Percentiles rank a stretch among this genome's conserved stretches.
Conservation (phyloP, 2,888 invertebrate genomes). For the Leucoma salicis region DNA sequence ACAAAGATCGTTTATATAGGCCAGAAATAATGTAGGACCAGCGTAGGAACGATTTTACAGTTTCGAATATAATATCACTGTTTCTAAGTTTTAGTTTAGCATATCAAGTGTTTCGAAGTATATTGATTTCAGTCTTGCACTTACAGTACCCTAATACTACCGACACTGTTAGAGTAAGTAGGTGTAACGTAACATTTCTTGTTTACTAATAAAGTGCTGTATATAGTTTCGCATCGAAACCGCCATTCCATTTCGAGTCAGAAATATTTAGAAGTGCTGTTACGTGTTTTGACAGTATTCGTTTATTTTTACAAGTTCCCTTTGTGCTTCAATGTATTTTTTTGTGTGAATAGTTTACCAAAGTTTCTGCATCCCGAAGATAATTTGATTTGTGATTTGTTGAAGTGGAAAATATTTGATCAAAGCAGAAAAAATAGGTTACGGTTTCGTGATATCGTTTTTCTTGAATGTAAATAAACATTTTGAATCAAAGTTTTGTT, state of each 20-base stretch:
- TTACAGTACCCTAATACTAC: background rate
- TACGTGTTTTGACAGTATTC: background rate
- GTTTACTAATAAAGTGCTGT: conserved; percentile 44
- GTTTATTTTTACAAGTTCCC: background rate
- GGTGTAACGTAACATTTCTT: conserved; percentile 35
- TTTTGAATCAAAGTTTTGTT: too few species aligned
- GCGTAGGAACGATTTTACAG: too few species aligned
- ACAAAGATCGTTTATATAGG: too few species aligned
- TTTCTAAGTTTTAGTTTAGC: too few species aligned
- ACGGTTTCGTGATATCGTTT: too few species aligned
- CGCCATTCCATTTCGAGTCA: conserved; percentile 10
- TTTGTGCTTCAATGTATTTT: background rate
- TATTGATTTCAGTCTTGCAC: background rate
- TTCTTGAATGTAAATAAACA: too few species aligned
- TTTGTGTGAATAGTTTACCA: background rate
- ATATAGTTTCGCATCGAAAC: conserved; percentile 18
- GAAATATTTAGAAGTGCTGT: background rate
- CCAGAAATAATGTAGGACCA: too few species aligned
- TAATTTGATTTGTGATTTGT: background rate
- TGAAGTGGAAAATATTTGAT: background rate
- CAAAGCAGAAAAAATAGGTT: too few species aligned
- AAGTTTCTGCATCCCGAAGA: background rate
- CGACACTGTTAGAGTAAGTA: conserved; percentile 2
- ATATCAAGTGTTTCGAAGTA: too few species aligned
- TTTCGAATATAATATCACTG: too few species aligned